Conservation (phyloP, 2,888 invertebrate genomes). For the Drepana falcataria region DNA sequence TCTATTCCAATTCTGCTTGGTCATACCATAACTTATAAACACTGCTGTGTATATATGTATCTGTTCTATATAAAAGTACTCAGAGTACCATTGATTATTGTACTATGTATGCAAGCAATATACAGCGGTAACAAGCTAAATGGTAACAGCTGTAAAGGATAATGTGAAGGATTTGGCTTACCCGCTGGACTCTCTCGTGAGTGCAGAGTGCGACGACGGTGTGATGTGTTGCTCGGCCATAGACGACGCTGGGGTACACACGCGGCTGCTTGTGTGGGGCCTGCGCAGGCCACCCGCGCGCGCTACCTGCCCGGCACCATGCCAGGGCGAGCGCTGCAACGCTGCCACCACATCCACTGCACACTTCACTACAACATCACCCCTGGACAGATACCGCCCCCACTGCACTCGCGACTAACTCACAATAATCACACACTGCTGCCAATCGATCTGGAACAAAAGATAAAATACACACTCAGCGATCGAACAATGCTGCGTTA, state of each 20-base stretch:
- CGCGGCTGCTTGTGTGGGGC: constrained; percentile 76
- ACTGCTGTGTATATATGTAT: no score
- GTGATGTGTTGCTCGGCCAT: constrained; percentile 93
- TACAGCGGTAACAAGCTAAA: no score
- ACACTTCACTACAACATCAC: constrained; percentile 40
- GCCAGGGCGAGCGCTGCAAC: constrained; percentile 69
- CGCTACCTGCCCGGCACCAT: constrained; percentile 79
- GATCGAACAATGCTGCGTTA: constrained; percentile 67
- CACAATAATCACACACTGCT: constrained; percentile 42
- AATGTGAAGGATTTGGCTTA: constrained; percentile 23
- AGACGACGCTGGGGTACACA: constrained; percentile 89
- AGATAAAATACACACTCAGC: constrained; percentile 59
- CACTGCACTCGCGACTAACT: constrained; percentile 31
- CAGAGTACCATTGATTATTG: no score
- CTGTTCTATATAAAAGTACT: no score
- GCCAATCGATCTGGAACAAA: constrained; percentile 67
- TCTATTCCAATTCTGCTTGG: no score
- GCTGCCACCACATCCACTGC: constrained; percentile 63
- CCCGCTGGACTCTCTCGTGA: constrained; percentile 83
- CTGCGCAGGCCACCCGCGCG: constrained; percentile 78
- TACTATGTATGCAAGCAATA: no score
- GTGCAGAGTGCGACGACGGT: constrained; percentile 85
- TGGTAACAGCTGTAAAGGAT: no score
- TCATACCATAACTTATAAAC: no score
- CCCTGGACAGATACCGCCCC: constrained; percentile 31